Conservation (phyloP, 2,113 vertebrate genomes). For the Apodemus speciosus region DNA sequence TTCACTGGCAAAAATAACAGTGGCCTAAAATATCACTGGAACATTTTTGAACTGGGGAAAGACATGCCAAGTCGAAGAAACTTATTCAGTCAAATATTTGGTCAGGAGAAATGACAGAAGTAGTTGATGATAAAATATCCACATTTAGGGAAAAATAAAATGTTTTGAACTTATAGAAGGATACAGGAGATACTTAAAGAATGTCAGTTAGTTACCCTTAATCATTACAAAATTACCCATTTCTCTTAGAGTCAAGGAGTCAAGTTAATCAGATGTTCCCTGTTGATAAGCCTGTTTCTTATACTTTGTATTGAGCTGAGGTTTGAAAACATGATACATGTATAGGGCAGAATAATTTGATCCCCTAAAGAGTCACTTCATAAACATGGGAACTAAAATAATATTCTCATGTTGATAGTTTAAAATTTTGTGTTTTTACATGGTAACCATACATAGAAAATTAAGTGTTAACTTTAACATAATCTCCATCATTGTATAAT, state of each 20-base stretch:
- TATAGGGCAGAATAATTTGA: neutral
- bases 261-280: neutral
- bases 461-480: neutral
- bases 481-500: neutral
- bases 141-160: slow-evolving; percentile 16
- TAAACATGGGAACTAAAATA: neutral
- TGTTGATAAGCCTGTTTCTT: neutral
- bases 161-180: neutral
- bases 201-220: neutral
- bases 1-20: slow-evolving; percentile 77
- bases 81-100: slow-evolving; percentile 73
- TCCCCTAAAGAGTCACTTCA: neutral
- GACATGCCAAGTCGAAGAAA: slow-evolving; percentile 61
- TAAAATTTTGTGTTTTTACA: neutral
- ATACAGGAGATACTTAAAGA: neutral
- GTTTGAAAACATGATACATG: slow-evolving; percentile 1
- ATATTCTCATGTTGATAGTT: neutral
- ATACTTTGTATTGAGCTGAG: neutral
- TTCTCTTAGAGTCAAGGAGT: neutral
- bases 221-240: neutral
- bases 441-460: neutral
- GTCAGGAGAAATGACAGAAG: slow-evolving; percentile 50
- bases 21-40: slow-evolving; percentile 70
- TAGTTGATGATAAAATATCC: slow-evolving; percentile 42
- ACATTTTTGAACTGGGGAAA: slow-evolving; percentile 78